phyloP scores from a whole-genome alignment of 2,113 vertebrate species.

The Trichechus manatus region DNA sequence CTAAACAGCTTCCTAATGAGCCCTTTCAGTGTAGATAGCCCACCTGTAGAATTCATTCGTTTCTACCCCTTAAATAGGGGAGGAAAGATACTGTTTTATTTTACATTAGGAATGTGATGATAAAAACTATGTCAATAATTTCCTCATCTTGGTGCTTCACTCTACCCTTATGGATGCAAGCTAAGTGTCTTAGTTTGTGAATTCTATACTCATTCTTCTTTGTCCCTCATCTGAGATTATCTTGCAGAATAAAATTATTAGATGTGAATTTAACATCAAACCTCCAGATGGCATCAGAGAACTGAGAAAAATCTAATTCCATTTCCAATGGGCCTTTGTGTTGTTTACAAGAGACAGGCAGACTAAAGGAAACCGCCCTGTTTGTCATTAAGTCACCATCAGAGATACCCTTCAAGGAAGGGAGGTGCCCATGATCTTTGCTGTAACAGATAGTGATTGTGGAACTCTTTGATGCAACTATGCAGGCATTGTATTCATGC shows the following conservation, averaged over 20 bases:
- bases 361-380: not conserved
- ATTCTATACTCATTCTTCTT: not conserved
- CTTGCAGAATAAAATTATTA: not conserved
- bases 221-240: too few species aligned
- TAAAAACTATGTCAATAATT: not conserved
- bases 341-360: not conserved
- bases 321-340: not conserved
- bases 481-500: not conserved
- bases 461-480: not conserved
- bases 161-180: not conserved
- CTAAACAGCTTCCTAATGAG: fast-evolving
- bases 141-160: not conserved
- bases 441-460: too few species aligned
- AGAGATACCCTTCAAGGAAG: not conserved
- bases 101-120: too few species aligned
- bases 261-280: not conserved
- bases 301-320: not conserved
- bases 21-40: not conserved
- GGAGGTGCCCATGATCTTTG: not conserved
- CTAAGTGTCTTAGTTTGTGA: not conserved
- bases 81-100: not conserved
- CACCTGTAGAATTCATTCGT: not conserved
- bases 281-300: slow-evolving; percentile 75
- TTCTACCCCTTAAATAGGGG: not conserved
- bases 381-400: not conserved